Percentiles rank a stretch among this genome's conserved stretches.
These are phyloP conservation scores for Brachyopa scutellaris DNA, from an alignment of 2,888 invertebrate genomes.

Conservation along the genomic window DNA sequence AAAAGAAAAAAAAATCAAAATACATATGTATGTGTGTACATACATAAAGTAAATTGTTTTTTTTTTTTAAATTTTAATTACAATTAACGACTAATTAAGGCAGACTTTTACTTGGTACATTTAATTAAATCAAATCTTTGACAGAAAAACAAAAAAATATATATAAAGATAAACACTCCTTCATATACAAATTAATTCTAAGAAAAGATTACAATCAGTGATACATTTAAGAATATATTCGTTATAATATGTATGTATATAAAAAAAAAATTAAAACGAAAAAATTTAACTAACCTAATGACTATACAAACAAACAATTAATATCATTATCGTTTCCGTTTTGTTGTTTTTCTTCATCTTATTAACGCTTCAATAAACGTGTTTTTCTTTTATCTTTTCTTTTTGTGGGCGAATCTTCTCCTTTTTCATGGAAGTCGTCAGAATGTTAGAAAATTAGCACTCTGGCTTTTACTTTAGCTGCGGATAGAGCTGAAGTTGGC, in stretches of 20 bases:
- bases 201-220: not conserved
- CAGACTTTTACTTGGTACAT: conserved; percentile 70
- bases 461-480: not conserved
- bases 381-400: not conserved
- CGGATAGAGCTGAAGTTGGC: conserved; percentile 12
- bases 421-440: conserved; percentile 18
- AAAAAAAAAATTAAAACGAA: conserved; percentile 3
- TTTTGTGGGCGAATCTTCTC: not conserved
- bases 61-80: conserved; percentile 15
- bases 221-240: no score
- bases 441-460: conserved; percentile 29
- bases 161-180: not conserved
- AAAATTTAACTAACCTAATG: conserved; percentile 64
- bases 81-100: conserved; percentile 66
- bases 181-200: conserved; percentile 27
- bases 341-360: conserved; percentile 7
- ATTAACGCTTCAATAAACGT: not conserved
- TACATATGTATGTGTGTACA: not conserved
- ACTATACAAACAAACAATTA: conserved; percentile 65
- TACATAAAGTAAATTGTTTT: not conserved
- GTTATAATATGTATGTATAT: not conserved
- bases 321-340: conserved; percentile 49
- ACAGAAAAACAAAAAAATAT: conserved; percentile 3
- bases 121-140: conserved; percentile 33
- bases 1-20: conserved; percentile 12